A percentile compares a stretch with the other conserved stretches of the same genome.
phyloP scores from a whole-genome alignment of 92 coral and sea anemone species.

The Parazoanthus darwini region DNA sequence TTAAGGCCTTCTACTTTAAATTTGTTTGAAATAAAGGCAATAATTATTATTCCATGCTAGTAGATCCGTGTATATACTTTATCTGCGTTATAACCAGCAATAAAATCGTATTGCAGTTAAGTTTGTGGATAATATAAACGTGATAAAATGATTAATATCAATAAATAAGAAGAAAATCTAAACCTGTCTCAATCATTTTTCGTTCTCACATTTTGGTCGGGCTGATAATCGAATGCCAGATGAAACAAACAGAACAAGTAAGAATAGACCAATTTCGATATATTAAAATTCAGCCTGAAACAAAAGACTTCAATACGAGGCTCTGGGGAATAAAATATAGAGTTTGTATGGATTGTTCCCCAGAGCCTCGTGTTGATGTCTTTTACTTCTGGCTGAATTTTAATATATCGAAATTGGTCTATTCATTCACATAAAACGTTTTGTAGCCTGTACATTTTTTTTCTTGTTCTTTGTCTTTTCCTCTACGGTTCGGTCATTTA shows the following conservation, averaged over 20 bases:
- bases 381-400: no score
- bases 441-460: not conserved
- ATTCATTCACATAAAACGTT: not conserved
- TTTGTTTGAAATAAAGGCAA: not conserved
- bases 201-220: not conserved
- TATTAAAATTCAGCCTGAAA: no score
- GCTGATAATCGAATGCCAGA: not conserved
- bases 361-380: no score
- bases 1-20: not conserved
- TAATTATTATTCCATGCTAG: not conserved
- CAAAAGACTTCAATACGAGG: no score
- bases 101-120: not conserved
- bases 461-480: not conserved
- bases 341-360: no score
- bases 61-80: no score
- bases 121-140: not conserved
- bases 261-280: no score
- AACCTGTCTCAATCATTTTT: not conserved
- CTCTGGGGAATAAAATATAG: no score
- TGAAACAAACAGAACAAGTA: not conserved
- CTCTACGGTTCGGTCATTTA: constrained; percentile 14
- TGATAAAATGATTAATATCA: not conserved
- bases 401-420: no score
- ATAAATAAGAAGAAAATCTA: not conserved
- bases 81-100: not conserved